Evolutionary conservation across 2,113 vertebrate genomes (phyloP).

Genomic region (Pluvianellus socialis): DNA sequence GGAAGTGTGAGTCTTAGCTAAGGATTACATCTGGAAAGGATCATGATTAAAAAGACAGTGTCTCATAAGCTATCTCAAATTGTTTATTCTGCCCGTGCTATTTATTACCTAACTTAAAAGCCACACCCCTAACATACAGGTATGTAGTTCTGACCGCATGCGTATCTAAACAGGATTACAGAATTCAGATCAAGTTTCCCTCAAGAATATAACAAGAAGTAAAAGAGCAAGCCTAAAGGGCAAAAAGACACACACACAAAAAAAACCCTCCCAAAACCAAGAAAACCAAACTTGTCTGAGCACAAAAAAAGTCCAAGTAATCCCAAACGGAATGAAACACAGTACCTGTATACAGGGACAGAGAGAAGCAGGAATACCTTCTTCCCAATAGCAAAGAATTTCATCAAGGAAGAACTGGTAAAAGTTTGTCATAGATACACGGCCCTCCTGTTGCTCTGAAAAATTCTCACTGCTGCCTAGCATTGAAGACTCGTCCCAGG

Average conservation of each 20-base stretch:
- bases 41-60: neutral
- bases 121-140: neutral
- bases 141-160: neutral
- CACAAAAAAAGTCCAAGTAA: neutral
- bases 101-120: neutral
- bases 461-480: neutral
- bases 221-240: slow-evolving; percentile 17
- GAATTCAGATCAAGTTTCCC: neutral
- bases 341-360: neutral
- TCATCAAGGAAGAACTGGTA: neutral
- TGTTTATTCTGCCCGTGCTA: neutral
- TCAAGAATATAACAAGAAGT: neutral
- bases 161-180: neutral
- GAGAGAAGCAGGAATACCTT: neutral
- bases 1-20: neutral
- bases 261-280: too few species aligned
- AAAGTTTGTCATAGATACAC: neutral
- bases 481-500: neutral
- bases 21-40: neutral
- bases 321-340: neutral
- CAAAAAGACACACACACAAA: neutral
- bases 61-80: neutral
- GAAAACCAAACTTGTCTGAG: neutral
- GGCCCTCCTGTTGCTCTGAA: neutral
- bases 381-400: neutral